Evolutionary conservation across 1,140 invertebrate genomes (phyloP).

Genomic region (Monomorium pharaonis): DNA sequence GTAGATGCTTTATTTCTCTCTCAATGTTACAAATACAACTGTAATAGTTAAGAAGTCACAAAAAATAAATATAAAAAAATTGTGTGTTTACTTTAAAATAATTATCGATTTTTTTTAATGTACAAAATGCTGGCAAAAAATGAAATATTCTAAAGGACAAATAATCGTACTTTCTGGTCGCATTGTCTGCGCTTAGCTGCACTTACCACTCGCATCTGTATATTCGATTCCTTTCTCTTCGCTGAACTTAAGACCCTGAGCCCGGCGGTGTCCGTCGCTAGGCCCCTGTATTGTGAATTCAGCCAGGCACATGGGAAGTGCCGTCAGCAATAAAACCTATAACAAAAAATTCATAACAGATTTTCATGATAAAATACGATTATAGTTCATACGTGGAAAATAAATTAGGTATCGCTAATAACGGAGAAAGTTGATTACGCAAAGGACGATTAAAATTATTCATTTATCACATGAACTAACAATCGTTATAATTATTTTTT

Average conservation of each 20-base stretch:
- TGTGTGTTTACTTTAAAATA: not conserved
- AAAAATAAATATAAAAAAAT: not conserved
- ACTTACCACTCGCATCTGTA: conserved; percentile 80
- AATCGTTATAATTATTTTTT: not conserved
- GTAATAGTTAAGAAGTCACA: not conserved
- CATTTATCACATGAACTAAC: not conserved
- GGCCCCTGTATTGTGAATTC: conserved; percentile 83
- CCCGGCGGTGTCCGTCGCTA: conserved; percentile 82
- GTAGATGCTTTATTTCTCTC: no score
- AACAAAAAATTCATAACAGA: not conserved
- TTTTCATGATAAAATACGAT: not conserved
- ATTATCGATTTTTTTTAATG: not conserved
- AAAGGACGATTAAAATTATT: not conserved
- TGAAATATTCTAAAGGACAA: not conserved
- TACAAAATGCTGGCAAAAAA: not conserved
- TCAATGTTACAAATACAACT: not conserved
- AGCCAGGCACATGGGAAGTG: conserved; percentile 78
- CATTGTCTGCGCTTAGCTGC: conserved; percentile 11
- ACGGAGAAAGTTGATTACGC: not conserved
- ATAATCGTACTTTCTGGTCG: not conserved
- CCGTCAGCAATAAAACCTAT: conserved; percentile 77
- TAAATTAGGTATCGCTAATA: not conserved
- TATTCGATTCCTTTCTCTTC: conserved; percentile 81
- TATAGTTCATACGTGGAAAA: not conserved
- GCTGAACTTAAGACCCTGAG: conserved; percentile 81